phyloP scores from a whole-genome alignment of 1,140 invertebrate species.

The Drosophila ohnishii region DNA sequence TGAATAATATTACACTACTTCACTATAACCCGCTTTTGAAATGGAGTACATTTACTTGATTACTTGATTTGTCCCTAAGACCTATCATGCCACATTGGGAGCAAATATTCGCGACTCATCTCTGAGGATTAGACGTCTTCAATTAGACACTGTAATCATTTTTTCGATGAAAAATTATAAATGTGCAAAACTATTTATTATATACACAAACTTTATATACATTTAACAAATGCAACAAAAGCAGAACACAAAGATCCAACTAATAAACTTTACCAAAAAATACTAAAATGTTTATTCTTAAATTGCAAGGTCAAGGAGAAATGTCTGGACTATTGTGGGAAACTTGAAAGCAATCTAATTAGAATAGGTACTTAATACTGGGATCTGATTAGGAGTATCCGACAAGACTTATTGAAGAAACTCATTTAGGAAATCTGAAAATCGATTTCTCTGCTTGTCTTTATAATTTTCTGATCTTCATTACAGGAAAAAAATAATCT shows the following conservation, averaged over 20 bases:
- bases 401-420: too few relatives aligned
- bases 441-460: too few relatives aligned
- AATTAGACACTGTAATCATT: slow-evolving; percentile 31
- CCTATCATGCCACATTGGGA: slow-evolving; percentile 22
- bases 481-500: too few relatives aligned
- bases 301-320: not conserved
- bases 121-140: slow-evolving; percentile 18
- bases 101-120: slow-evolving; percentile 29
- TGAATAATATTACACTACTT: slow-evolving; percentile 11
- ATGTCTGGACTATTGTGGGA: not conserved
- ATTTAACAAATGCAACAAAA: slow-evolving; percentile 36
- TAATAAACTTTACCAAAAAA: slow-evolving; percentile 47
- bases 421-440: not conserved
- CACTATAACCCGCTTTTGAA: slow-evolving; percentile 28
- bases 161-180: slow-evolving; percentile 34
- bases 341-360: not conserved
- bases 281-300: not conserved
- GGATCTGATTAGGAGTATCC: not conserved
- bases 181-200: slow-evolving; percentile 45
- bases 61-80: slow-evolving; percentile 4
- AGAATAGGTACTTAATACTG: not conserved
- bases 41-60: slow-evolving; percentile 6
- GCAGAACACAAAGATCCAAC: slow-evolving; percentile 36
- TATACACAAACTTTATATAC: slow-evolving; percentile 51
- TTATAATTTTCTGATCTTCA: too few relatives aligned